Evolutionary conservation across 2,888 invertebrate genomes (phyloP).

Genomic region (Phaonia tiefii): DNA sequence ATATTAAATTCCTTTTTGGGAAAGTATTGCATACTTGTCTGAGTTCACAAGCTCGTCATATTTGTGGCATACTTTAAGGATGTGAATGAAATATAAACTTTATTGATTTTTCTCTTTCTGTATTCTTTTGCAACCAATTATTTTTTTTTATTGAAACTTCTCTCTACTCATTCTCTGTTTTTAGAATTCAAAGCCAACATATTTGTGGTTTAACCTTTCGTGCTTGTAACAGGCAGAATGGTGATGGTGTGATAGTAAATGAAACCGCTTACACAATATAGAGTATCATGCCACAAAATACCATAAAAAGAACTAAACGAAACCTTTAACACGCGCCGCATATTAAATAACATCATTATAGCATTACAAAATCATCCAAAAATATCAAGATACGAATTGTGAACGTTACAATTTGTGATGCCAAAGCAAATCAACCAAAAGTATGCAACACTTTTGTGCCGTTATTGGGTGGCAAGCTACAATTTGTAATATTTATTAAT

Average conservation of each 20-base stretch:
- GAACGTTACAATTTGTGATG: background rate
- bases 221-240: background rate
- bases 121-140: conserved; percentile 33
- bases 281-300: conserved; percentile 34
- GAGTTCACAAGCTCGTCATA: too few relatives aligned
- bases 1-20: too few relatives aligned
- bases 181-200: background rate
- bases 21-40: conserved; percentile 5
- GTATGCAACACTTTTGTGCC: background rate
- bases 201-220: conserved; percentile 18
- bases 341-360: conserved; percentile 51
- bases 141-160: conserved; percentile 35
- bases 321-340: conserved; percentile 44
- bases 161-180: background rate
- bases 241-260: conserved; percentile 20
- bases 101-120: conserved; percentile 26
- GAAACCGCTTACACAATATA: background rate
- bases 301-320: conserved; percentile 29
- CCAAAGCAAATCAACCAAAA: background rate
- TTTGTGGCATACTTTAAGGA: background rate
- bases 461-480: background rate
- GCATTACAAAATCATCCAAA: conserved; percentile 41
- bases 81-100: conserved; percentile 34
- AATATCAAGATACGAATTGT: background rate
- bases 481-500: conserved; percentile 18